Base-by-base conservation (phyloP, 2,797 vertebrate species). In the Myripristis murdjan region DNA sequence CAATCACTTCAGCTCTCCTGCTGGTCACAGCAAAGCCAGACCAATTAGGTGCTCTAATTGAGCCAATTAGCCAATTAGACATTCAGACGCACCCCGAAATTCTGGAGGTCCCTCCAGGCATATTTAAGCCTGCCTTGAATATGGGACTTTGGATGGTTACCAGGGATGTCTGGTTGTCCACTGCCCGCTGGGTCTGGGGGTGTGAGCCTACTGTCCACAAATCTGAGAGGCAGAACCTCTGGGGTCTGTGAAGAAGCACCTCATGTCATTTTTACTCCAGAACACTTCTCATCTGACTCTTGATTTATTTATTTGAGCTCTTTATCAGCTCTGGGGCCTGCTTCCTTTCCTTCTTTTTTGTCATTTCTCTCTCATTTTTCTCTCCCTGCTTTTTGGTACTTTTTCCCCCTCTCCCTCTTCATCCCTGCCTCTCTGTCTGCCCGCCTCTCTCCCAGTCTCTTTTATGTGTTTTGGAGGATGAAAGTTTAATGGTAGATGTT, bases 31-130 rank as follows among this genome's bases (percentile, higher is more conserved):
- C 78, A 62, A 64, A 68, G 82, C 79, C 79, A 77, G 89, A 83
- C 87, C 90, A 89, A 90, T 92, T 88, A 89, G 66, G 37, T 56
- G 60, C 14, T 86, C 85, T 91, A 92, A 91, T 88, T 85, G 80
- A 90, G 87, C 91, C 91, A 92, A 87, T 94, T 91, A 90, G 87
- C 65, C 85, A 94, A 93, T 93, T 92, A 90, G 90, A 88, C 77
- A 83, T 85, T 86, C 64, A 87, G 82, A 85, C 83, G 81, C 77
- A 87, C 83, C 87, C 85, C 51, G 31, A 84, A 87, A 89, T 85
- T 88, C 81, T 83, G 49, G 55, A 79, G 82, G 63, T 82, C 82
- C 82, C 81, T 75, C 31, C 65, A 73, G 59, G 74, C 70, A 35
- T 14, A 6, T 58, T 65, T 0, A 0, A 18, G 55, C 28, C 57